These are phyloP conservation scores for Florisuga fusca DNA, from an alignment of 2,797 vertebrate species.

Conservation along the genomic window DNA sequence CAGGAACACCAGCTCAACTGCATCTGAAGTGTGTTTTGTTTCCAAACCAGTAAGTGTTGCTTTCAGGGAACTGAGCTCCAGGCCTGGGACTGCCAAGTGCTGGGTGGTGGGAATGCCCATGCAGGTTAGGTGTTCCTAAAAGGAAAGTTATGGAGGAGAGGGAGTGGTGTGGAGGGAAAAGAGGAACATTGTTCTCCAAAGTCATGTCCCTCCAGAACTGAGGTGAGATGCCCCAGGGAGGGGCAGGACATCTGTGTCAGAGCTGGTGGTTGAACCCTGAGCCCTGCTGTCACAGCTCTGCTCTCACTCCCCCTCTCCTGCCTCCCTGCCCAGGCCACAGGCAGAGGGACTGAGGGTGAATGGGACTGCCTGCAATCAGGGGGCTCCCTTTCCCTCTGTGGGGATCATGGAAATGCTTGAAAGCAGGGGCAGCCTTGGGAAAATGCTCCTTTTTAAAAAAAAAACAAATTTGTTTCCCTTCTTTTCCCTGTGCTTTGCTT, in stretches of 20 bases:
- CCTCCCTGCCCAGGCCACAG: not conserved
- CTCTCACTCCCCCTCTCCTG: not conserved
- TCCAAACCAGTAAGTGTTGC: not conserved
- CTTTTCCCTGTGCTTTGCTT: not conserved
- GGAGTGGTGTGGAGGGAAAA: not conserved
- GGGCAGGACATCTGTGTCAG: not conserved
- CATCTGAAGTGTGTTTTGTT: not conserved
- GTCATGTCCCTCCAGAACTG: not conserved
- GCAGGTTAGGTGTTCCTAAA: not conserved
- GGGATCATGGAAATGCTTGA: not conserved
- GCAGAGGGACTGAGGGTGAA: not conserved
- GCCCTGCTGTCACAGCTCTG: fast-evolving
- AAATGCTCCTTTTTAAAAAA: not conserved
- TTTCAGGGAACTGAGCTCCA: not conserved
- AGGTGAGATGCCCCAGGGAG: not conserved
- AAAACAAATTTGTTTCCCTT: not conserved
- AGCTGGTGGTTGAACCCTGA: not conserved
- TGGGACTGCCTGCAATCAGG: not conserved
- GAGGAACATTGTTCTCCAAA: not conserved
- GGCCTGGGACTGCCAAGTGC: fast-evolving
- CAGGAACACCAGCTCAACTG: not conserved
- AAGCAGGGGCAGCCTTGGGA: not conserved
- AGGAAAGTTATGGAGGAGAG: fast-evolving
- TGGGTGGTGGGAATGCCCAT: fast-evolving
- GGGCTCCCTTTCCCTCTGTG: not conserved